Evolutionary conservation across 1,140 invertebrate species (phyloP), one percentile per base, ranked within the genome.

Genomic region (Drosophila rufa): DNA sequence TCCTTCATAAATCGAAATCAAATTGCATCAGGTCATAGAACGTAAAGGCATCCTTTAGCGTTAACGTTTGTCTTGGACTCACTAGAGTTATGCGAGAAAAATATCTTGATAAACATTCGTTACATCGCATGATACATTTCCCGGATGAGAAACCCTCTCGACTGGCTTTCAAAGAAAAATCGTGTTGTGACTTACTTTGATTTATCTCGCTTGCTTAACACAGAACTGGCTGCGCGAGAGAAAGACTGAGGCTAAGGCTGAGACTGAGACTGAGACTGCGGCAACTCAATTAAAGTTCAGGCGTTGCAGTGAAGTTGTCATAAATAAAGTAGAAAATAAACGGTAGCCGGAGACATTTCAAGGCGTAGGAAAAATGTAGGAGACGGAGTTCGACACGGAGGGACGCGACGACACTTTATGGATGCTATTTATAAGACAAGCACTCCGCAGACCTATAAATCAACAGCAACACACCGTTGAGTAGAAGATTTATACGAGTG

Each of bases 401-500:
- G 19, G 7, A 11, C 17, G 45, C 27, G 59, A 66, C 38, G 61
- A 67, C 61, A 45, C 64, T 47, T 68, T 68, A 70, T 70, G 64
- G 64, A 70, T 56, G 64, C 42, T 70, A 68, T 70, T 70, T 71
- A 71, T 59, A 59, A 50, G 69, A 50, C 46, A 47, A 27, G 30
- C 42, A 56, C 68, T 69, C 22, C n/a, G 22, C 46, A 60, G 68
- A 73, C 45, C 27, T 46, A 51, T 73, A 51, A 71, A 73, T 51
- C 70, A 60, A 17, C 15, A 14, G 30, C 53, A 27, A 14, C 55
- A 59, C 30, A 4, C 27, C 22, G 70, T 40, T 73, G 53, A 73
- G 38, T 73, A 38, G 56, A 76, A 70, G 81, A 83, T 84, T 84
- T 83, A 84, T 74, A 61, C 57, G 73, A 53, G 53, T 57, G n/a